Conservation (phyloP, 2,797 vertebrate genomes). For the Eulemur rubriventer region DNA sequence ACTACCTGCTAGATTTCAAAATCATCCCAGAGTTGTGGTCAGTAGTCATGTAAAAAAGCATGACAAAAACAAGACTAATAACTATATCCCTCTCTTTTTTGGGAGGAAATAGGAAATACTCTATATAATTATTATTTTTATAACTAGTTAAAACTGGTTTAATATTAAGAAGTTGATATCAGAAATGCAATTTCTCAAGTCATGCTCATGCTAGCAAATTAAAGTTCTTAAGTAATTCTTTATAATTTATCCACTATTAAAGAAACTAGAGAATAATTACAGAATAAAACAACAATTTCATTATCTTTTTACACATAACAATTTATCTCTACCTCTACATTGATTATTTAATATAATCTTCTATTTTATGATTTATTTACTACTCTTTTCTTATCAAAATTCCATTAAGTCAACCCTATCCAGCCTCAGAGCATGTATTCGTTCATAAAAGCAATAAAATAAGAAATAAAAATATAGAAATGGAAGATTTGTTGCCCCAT, state of each 20-base stretch:
- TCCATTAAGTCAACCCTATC: not conserved
- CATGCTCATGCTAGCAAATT: not conserved
- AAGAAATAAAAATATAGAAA: slow-evolving; percentile 8
- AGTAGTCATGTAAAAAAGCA: not conserved
- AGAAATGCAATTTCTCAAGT: not conserved
- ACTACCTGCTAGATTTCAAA: not conserved
- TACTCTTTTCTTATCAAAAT: slow-evolving; percentile 7
- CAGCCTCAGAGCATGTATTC: not conserved
- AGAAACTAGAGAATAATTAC: not conserved
- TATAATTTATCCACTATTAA: not conserved
- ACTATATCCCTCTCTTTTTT: not conserved
- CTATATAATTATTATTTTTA: not conserved
- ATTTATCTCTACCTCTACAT: not conserved
- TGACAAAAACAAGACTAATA: not conserved
- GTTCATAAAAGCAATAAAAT: not conserved
- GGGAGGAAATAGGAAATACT: not conserved
- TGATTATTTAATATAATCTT: not conserved
- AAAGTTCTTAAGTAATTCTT: slow-evolving; percentile 12
- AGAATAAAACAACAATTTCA: slow-evolving; percentile 31
- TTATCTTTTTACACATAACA: not conserved
- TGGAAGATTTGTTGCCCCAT: slow-evolving; percentile 1
- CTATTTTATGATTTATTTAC: not conserved
- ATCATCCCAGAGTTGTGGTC: not conserved
- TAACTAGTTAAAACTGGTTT: slow-evolving; percentile 17
- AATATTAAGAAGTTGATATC: not conserved